These are phyloP conservation scores for Pangasius sanitwongsei DNA, from an alignment of 2,797 vertebrate genomes.

Conservation along the genomic window DNA sequence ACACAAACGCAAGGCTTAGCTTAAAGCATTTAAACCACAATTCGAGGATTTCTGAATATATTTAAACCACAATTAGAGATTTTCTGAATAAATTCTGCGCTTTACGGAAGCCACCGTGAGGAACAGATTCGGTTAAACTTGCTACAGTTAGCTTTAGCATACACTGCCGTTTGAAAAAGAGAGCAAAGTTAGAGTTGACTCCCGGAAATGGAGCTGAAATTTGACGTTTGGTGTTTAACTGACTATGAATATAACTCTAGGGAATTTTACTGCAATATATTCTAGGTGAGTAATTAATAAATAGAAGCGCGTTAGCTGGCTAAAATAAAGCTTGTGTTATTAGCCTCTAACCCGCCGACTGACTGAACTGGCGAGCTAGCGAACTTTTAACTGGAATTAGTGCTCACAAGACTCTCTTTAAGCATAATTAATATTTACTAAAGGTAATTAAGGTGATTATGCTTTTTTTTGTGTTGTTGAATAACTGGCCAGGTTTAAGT, in stretches of 20 bases:
- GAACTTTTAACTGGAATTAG: background rate
- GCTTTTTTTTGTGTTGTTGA: background rate
- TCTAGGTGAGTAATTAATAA: background rate
- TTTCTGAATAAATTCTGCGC: too few species aligned
- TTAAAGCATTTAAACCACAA: background rate
- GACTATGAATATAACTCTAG: background rate
- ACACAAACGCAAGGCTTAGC: background rate
- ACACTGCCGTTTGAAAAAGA: background rate
- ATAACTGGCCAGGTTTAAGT: background rate
- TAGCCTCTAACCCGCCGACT: background rate
- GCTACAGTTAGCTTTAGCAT: constrained; percentile 19
- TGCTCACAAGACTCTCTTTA: background rate
- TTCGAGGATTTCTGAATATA: background rate
- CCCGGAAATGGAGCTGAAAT: background rate
- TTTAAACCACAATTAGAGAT: background rate
- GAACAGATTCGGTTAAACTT: background rate
- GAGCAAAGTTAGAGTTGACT: background rate
- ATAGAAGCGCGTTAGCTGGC: background rate
- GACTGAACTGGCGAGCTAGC: background rate
- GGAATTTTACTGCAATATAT: background rate
- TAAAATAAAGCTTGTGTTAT: background rate
- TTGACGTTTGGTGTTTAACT: background rate
- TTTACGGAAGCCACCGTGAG: background rate
- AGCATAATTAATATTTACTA: background rate
- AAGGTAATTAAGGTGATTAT: background rate